A percentile compares a stretch with the other conserved stretches of the same genome.
phyloP scores from a whole-genome alignment of 2,888 invertebrate species.

The Erebia ligea region DNA sequence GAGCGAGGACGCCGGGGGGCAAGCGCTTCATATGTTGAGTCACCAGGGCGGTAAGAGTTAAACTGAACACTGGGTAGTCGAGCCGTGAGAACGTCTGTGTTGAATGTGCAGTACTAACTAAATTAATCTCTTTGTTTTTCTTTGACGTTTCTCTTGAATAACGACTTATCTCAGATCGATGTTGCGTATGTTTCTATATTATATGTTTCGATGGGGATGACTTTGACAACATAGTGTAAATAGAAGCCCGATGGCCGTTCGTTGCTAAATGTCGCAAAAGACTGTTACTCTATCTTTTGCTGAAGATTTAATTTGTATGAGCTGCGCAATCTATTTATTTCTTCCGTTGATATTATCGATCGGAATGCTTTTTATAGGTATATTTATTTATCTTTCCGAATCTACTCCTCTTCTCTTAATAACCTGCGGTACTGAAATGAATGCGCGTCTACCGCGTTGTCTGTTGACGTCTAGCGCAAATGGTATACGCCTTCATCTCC shows the following conservation, averaged over 20 bases:
- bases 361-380: constrained; percentile 82
- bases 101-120: constrained; percentile 75
- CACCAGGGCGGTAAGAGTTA: constrained; percentile 96
- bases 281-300: constrained; percentile 82
- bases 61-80: constrained; percentile 80
- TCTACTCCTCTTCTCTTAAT: constrained; percentile 78
- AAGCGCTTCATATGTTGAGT: constrained; percentile 94
- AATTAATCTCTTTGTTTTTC: constrained; percentile 80
- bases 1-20: constrained; percentile 96
- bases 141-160: constrained; percentile 83
- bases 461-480: constrained; percentile 76
- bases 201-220: constrained; percentile 81
- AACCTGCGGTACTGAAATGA: constrained; percentile 78
- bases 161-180: constrained; percentile 81
- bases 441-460: constrained; percentile 78
- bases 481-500: constrained; percentile 79
- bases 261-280: constrained; percentile 83
- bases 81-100: constrained; percentile 83
- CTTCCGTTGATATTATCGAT: constrained; percentile 76
- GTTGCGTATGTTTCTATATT: constrained; percentile 80
- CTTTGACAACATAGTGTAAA: constrained; percentile 78
- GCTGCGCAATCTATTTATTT: constrained; percentile 83
- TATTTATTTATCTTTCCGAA: constrained; percentile 81
- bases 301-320: constrained; percentile 82
- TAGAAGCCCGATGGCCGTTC: constrained; percentile 83